Conservation (phyloP, 2,888 invertebrate genomes). For the Galerucella pusilla region DNA sequence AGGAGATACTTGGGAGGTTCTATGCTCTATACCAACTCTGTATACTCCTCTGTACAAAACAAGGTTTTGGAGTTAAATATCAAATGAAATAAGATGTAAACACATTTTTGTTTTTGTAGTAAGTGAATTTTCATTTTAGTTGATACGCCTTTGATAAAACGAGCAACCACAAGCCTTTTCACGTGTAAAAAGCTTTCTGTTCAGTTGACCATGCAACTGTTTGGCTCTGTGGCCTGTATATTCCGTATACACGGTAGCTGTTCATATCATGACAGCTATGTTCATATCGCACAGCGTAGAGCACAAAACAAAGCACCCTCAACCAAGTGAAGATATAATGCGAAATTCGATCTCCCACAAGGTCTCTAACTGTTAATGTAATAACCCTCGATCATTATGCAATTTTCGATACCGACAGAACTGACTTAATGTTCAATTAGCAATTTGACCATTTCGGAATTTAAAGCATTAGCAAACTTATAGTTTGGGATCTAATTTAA, state of each 20-base stretch:
- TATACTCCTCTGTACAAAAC: no score
- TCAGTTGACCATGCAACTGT: slow-evolving; percentile 50
- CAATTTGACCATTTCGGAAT: slow-evolving; percentile 38
- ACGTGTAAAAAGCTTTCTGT: slow-evolving; percentile 54
- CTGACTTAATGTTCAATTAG: slow-evolving; percentile 42
- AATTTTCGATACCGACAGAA: slow-evolving; percentile 38
- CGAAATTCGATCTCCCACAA: slow-evolving; percentile 33
- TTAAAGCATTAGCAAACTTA: slow-evolving; percentile 24
- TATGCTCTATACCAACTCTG: no score
- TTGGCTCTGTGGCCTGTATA: slow-evolving; percentile 31
- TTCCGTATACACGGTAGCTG: slow-evolving; percentile 33
- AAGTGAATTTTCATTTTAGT: background rate
- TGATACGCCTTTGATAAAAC: slow-evolving; percentile 34
- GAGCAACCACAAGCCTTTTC: slow-evolving; percentile 45
- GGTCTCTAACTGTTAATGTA: slow-evolving; percentile 35
- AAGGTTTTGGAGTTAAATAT: no score
- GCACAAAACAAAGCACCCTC: slow-evolving; percentile 36
- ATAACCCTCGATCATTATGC: slow-evolving; percentile 41
- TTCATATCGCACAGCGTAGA: slow-evolving; percentile 38
- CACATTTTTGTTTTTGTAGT: background rate
- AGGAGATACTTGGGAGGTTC: no score
- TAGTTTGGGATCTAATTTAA: slow-evolving; percentile 21
- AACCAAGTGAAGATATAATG: slow-evolving; percentile 37
- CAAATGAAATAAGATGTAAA: background rate
- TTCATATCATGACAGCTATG: slow-evolving; percentile 44